Base-by-base conservation (phyloP, 2,797 vertebrate species). In the Acrocephalus scirpaceus region DNA sequence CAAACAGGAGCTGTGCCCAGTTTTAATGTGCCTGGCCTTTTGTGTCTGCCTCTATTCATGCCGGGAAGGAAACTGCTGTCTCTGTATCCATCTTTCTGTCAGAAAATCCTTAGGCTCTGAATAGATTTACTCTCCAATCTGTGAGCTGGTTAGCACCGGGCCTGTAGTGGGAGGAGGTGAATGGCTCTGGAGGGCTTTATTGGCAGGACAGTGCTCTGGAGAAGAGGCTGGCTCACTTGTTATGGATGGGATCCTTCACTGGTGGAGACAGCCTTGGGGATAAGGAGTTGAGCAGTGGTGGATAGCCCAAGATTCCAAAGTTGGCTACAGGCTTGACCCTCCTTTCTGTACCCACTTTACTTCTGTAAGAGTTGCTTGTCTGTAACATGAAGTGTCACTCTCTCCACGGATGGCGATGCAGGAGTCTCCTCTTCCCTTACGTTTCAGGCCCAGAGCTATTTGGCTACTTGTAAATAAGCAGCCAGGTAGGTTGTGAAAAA, bases 71-170 rank as follows among this genome's bases (percentile, higher is more conserved):
- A 94, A 32, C 48, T 17, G 72, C 53, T 83, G 56, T 47, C 87
- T 78, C 62, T 50, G 58, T 73, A 89, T 96, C 86, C 67, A 32
- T 96, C 94, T 92, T 83, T 45, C 66, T 95, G 93, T 94, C 92
- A 95, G 96, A 92, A 96, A 97, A 94, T 95, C 91, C 87, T 92
- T 92, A 83, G 50, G 56, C 54, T 77, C 50, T 56, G 70, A 60
- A 95, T 62, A 82, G 87, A 81, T 94, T 93, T 92, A 56, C 85
- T 95, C 77, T 95, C 60, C 6, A 2, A 10, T 88, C 87, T 88
- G 76, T 36, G 70, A 66, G 85, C 82, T 94, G 57, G 88, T 95
- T 92, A 91, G 88, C 88, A 92, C 66, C 16, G 5, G 48, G 62
- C 40, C 72, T 56, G 47, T 92, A 50, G 84, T 58, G 56, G 82